Percentiles rank a stretch among this genome's conserved stretches.
These are phyloP conservation scores for Channa maculata DNA, from an alignment of 2,113 vertebrate genomes.

Conservation along the genomic window DNA sequence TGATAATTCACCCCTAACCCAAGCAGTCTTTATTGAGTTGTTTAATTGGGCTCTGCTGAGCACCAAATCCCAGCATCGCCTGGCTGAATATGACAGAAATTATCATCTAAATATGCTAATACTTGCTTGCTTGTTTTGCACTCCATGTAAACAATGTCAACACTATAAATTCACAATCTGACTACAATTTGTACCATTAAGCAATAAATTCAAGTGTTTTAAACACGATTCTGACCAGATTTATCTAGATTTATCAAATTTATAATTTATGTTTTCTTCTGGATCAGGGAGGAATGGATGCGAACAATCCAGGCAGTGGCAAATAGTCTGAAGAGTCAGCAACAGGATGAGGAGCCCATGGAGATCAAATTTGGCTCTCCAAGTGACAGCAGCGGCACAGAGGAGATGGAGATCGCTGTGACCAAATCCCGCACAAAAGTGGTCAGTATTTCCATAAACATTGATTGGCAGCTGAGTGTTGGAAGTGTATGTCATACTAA, in stretches of 20 bases:
- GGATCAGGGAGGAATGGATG: conserved; percentile 93
- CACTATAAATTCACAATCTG: no score
- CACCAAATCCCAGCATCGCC: conserved; percentile 57
- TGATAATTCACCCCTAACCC: conserved; percentile 55
- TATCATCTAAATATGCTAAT: conserved; percentile 19
- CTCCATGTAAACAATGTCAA: no score
- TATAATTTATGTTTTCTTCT: conserved; percentile 24
- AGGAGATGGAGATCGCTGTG: conserved; percentile 91
- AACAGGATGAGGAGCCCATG: conserved; percentile 87
- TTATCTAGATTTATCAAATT: background rate
- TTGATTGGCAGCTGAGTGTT: conserved; percentile 48
- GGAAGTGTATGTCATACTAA: conserved; percentile 52
- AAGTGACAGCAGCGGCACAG: conserved; percentile 82
- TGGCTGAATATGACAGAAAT: conserved; percentile 37
- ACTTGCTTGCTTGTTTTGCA: conserved; percentile 24
- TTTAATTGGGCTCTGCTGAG: conserved; percentile 55
- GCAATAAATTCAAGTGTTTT: background rate
- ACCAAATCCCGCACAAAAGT: conserved; percentile 90
- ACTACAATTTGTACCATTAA: no score
- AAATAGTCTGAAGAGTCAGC: conserved; percentile 91
- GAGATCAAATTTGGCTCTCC: conserved; percentile 90
- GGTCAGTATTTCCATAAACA: conserved; percentile 82
- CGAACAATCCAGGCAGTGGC: conserved; percentile 92
- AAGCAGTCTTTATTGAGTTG: conserved; percentile 43
- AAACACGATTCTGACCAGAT: background rate